Evolutionary conservation across 2,888 invertebrate genomes (phyloP), one percentile per base, ranked within the genome.

Genomic region (Camptogramma bilineatum): DNA sequence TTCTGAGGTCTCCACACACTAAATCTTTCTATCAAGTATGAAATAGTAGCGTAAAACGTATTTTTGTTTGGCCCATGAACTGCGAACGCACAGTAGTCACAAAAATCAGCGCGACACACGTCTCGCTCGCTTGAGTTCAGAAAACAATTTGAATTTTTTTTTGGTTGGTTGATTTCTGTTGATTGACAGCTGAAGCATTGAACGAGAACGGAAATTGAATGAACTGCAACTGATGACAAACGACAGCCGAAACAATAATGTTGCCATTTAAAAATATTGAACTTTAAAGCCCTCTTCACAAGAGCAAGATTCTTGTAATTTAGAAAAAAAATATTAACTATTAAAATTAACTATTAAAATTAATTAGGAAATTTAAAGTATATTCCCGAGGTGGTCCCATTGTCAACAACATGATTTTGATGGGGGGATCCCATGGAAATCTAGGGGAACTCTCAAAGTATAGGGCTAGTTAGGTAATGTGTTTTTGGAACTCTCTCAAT

Each of bases 31-130:
- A 72, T 69, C 70, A 55, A 69, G 74, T 69, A 64, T 64, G 66
- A 74, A 70, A 71, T 72, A 64, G 71, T 65, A 69, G n/a, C 13
- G 70, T 72, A 68, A 60, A 75, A 52, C 24, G 62, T 59, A 62
- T 73, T 67, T 74, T 65, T 73, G 73, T 76, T 74, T 62, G 64
- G 76, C 69, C 68, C 70, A 73, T 74, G 64, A 87, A 80, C 82
- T 82, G 86, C 91, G 91, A 92, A 90, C 91, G 91, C 92, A 92
- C 91, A 87, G 86, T 83, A 83, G 84, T 84, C 88, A 80, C 89
- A 85, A 79, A 66, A 77, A 64, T 67, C 75, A 53, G 75, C 83
- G 88, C 83, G 79, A 91, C 87, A 71, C 66, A 85, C 91, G 91
- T 91, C 92, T 91, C 91, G 82, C 70, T 74, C 90, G 86, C 83